These are phyloP conservation scores for Medauroidea extradentata DNA, from an alignment of 1,140 invertebrate species.

Conservation along the genomic window DNA sequence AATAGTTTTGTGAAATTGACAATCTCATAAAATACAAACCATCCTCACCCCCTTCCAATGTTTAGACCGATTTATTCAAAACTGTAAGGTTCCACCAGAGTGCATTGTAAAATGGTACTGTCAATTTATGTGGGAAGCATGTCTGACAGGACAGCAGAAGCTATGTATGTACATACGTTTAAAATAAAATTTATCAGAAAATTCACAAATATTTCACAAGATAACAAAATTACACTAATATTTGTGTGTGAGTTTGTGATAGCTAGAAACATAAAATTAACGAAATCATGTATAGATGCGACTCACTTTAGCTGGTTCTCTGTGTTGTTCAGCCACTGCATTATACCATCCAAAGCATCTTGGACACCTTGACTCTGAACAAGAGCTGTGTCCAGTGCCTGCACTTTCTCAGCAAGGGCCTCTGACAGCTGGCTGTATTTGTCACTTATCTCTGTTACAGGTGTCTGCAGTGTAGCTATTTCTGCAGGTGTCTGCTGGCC, in stretches of 20 bases:
- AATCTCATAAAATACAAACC: no score
- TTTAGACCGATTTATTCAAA: no score
- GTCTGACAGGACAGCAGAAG: no score
- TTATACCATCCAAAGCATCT: slow-evolving; percentile 81
- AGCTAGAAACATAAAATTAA: background rate
- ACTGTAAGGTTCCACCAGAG: no score
- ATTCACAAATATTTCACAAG: slow-evolving; percentile 33
- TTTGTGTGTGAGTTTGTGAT: no score
- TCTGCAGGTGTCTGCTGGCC: slow-evolving; percentile 75
- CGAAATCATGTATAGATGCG: background rate
- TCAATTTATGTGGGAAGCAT: no score
- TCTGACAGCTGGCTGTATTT: slow-evolving; percentile 71
- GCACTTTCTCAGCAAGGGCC: slow-evolving; percentile 71
- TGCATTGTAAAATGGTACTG: no score
- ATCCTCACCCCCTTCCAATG: no score
- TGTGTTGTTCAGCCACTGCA: slow-evolving; percentile 77
- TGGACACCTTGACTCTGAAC: slow-evolving; percentile 93
- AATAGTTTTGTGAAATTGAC: no score
- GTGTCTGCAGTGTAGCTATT: slow-evolving; percentile 69
- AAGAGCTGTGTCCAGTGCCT: slow-evolving; percentile 79
- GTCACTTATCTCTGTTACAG: slow-evolving; percentile 69
- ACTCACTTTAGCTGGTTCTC: slow-evolving; percentile 76
- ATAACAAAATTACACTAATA: no score
- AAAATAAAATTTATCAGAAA: slow-evolving; percentile 9
- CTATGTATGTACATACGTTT: no score